A percentile compares a stretch with the other conserved stretches of the same genome.
These are phyloP conservation scores for Panthera uncia DNA, from an alignment of 2,113 vertebrate species.

Conservation along the genomic window DNA sequence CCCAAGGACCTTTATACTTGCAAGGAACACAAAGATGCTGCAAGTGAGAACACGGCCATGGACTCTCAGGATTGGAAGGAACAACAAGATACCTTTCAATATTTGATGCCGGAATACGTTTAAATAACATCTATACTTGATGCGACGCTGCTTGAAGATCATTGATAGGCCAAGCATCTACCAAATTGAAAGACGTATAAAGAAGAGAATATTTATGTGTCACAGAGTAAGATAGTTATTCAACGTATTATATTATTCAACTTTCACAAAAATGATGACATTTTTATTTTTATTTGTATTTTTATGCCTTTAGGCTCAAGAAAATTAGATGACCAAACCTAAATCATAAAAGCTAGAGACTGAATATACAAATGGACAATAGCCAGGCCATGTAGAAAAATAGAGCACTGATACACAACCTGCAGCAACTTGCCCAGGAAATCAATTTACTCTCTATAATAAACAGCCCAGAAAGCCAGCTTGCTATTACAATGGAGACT, in stretches of 20 bases:
- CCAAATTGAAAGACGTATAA: background rate
- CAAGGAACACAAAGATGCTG: background rate
- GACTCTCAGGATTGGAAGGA: background rate
- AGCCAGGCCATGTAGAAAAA: background rate
- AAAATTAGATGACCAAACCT: background rate
- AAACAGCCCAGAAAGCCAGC: background rate
- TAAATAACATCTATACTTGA: background rate
- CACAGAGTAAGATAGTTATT: background rate
- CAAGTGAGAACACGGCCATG: background rate
- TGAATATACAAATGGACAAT: background rate
- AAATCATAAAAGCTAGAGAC: background rate
- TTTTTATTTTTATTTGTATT: background rate
- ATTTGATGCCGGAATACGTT: background rate
- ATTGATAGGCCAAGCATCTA: background rate
- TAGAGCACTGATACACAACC: background rate
- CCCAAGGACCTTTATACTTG: background rate
- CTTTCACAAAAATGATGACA: background rate
- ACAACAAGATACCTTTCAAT: background rate
- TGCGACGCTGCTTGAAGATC: background rate
- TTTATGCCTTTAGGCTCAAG: background rate
- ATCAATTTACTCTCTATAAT: background rate
- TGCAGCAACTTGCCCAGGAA: background rate
- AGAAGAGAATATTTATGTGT: background rate
- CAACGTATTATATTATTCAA: background rate
- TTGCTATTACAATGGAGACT: background rate